Base-by-base conservation (phyloP, 2,113 vertebrate genomes). In the Cephalopholis sonnerati region DNA sequence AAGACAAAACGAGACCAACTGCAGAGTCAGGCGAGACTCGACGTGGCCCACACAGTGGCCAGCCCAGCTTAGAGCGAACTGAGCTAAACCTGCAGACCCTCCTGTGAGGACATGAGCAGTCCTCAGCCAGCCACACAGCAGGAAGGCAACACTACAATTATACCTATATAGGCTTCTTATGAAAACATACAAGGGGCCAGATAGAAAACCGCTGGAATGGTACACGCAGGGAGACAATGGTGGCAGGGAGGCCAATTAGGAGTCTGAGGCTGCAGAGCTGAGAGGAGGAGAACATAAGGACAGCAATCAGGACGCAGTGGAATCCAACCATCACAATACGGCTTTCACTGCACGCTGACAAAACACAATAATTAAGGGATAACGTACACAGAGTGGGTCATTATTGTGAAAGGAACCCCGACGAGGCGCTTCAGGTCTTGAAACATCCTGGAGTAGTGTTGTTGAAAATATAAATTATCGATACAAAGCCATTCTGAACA, bases 71-170 rank as follows among this genome's bases (percentile, higher is more conserved):
- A 51, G 58, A 74, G 54, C 55, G 17, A 54, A 36, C 36, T 15
- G 10, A 29, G 71, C 16, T 48, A 82, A 81, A 29, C 80, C 81
- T 61, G 53, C 67, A 29, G 82, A 82, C 90, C 77, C 77, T 87
- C 64, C 81, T 63, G 73, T 41, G 57, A 85, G 79, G 39, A 11
- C 74, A 76, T 39, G 36, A 25, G 74, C 64, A 67, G 51, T 36
- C 66, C 62, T 79, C 62, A 39, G 86, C 62, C 48, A 67, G 77
- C 81, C 80, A 62, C 87, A 74, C 71, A 59, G 68, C 83, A 87
- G 89, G 90, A 90, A 89, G 66, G 55, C 81, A 80, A 79, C 80
- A 25, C 89, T 90, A 65, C 88, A 93, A 92, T 93, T 88, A 93
- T 53, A 86, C 84, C 79, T 64, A 85, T 79, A 88, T 74, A 80